Conservation (phyloP, 2,888 invertebrate genomes). For the Lottia scabra region DNA sequence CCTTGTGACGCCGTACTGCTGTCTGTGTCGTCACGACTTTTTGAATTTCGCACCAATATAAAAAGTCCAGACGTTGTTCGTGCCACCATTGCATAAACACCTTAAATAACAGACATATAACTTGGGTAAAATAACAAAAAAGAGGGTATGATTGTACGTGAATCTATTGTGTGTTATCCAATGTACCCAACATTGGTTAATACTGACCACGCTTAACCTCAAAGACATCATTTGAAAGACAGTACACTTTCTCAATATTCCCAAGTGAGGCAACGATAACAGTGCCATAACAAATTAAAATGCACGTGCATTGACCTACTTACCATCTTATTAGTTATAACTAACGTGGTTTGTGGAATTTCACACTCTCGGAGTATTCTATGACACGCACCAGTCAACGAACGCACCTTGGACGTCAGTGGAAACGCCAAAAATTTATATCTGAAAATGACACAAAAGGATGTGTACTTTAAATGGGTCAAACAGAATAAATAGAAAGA, state of each 20-base stretch:
- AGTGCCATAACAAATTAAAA: too few species aligned
- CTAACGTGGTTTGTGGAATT: background rate
- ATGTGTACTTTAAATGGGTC: too few species aligned
- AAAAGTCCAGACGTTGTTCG: background rate
- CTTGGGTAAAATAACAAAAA: too few species aligned
- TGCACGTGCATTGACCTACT: background rate
- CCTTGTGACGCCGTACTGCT: background rate
- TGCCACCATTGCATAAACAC: background rate
- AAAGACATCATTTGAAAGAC: too few species aligned
- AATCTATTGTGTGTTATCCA: too few species aligned
- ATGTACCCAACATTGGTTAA: too few species aligned
- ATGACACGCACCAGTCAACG: background rate
- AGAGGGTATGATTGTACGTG: too few species aligned
- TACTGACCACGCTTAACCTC: too few species aligned
- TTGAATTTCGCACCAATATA: background rate
- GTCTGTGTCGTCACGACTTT: background rate
- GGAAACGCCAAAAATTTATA: background rate
- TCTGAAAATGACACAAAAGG: background rate
- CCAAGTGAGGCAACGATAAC: too few species aligned
- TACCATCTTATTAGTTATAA: background rate
- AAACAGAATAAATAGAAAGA: too few species aligned
- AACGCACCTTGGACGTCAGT: background rate
- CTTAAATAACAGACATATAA: background rate
- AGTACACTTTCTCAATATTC: too few species aligned
- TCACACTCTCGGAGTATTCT: background rate